Base-by-base conservation (phyloP, 2,888 invertebrate species). In the Brenthis daphne region DNA sequence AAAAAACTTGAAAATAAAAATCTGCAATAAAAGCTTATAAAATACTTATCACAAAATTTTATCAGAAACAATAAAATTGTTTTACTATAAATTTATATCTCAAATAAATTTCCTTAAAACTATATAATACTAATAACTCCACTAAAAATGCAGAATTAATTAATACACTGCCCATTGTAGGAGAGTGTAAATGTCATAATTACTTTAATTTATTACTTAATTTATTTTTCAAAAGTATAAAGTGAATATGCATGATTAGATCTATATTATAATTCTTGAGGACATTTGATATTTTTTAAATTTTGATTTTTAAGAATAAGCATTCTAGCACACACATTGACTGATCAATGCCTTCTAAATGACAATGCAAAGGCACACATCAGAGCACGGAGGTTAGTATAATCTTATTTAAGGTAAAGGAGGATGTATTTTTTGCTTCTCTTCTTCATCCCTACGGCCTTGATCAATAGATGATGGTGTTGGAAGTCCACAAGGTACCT, bases 401-500 rank as follows among this genome's bases (percentile, higher is more conserved):
- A 60, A 56, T 57, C 29, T 29, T 51, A n/a, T 20, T 85, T 86
- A 89, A 51, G 90, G 87, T 50, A 93, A 82, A 55, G 94, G 94
- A 33, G 95, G 95, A 79, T 95, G 95, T 75, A 95, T 94, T 82
- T 94, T 94, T 78, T 94, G 94, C 77, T 94, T 94, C 79, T 95
- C 95, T 80, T 95, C 94, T 2, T 90, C 93, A 61, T 94, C 94
- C 37, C 94, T 84, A 2, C 95, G 93, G 0, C 95, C 95, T 70
- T 94, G 93, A 77, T 96, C 96, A 37, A 96, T 94, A n/a, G 94
- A 94, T 0, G 96, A 94, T 1, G 96, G 94, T 0, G 96, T 94
- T n/a, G 97, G 96, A 1, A 96, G 85, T 5, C 96, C 96, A 70
- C 95, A 94, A 0, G 97, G 96, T 85, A 95, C 90, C 72, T 95